phyloP scores from a whole-genome alignment of 2,797 vertebrate genomes.

The Typhlichthys subterraneus region DNA sequence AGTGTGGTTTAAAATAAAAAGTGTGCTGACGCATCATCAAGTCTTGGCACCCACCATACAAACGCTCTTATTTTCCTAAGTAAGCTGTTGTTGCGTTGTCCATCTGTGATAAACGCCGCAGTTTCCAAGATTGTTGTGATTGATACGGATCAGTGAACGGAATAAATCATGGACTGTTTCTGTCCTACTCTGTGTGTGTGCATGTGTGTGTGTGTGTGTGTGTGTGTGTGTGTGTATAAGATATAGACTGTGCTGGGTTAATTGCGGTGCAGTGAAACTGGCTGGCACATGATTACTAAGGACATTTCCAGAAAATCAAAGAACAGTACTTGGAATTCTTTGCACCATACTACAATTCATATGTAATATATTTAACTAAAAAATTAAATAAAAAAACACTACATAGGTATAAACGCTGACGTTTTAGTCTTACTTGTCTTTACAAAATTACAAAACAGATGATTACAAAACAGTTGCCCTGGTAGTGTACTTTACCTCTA shows the following conservation, averaged over 20 bases:
- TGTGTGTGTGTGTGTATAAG: background rate
- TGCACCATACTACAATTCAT: too few relatives aligned
- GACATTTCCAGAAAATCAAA: too few relatives aligned
- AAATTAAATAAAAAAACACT: background rate
- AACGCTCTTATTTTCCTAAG: conserved; percentile 69
- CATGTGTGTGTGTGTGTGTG: background rate
- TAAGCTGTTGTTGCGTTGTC: conserved; percentile 56
- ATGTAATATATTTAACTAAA: background rate
- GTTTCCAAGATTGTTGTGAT: background rate
- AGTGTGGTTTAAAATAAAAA: conserved; percentile 75
- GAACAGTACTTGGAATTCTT: background rate
- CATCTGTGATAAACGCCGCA: conserved; percentile 20
- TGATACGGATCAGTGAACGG: background rate
- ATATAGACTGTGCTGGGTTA: too few relatives aligned
- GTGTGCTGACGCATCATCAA: conserved; percentile 78
- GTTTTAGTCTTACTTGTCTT: background rate
- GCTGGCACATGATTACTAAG: too few relatives aligned
- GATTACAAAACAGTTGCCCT: background rate
- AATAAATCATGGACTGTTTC: background rate
- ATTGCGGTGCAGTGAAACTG: too few relatives aligned
- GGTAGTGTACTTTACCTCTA: background rate
- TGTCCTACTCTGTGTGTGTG: background rate
- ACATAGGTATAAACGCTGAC: background rate
- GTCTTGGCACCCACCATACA: conserved; percentile 74
- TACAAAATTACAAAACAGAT: too few relatives aligned